phyloP scores from a whole-genome alignment of 2,888 invertebrate species.

The Aleiodes testaceus region DNA sequence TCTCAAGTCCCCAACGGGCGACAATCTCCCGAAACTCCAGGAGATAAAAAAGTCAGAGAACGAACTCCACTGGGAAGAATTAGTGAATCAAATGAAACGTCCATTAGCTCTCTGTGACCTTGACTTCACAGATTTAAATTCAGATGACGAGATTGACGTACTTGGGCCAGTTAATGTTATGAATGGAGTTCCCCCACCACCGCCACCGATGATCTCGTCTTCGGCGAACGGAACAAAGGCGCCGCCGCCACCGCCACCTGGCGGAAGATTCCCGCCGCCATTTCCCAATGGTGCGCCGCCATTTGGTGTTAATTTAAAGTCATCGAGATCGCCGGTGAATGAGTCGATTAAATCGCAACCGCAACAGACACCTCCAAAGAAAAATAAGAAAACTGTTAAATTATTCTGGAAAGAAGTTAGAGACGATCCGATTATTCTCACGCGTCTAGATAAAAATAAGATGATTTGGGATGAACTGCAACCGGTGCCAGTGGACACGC shows the following conservation, averaged over 20 bases:
- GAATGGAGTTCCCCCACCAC: conserved; percentile 84
- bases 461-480: conserved; percentile 95
- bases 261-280: conserved; percentile 66
- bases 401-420: conserved; percentile 98
- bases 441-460: conserved; percentile 74
- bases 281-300: conserved; percentile 72
- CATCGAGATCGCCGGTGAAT: conserved; percentile 50
- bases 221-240: conserved; percentile 73
- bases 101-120: conserved; percentile 92
- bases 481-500: conserved; percentile 89
- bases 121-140: conserved; percentile 94
- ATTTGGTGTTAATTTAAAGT: conserved; percentile 67
- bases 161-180: conserved; percentile 80
- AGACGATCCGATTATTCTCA: conserved; percentile 82
- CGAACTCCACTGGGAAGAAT: conserved; percentile 96
- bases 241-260: conserved; percentile 73
- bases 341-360: conserved; percentile 65
- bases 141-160: conserved; percentile 90
- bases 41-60: conserved; percentile 92
- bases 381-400: conserved; percentile 97
- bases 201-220: conserved; percentile 82
- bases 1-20: conserved; percentile 81
- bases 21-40: conserved; percentile 78
- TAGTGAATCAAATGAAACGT: conserved; percentile 84
- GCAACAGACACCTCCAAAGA: conserved; percentile 75